Evolutionary conservation across 2,113 vertebrate species (phyloP).

Genomic region (Ondatra zibethicus): DNA sequence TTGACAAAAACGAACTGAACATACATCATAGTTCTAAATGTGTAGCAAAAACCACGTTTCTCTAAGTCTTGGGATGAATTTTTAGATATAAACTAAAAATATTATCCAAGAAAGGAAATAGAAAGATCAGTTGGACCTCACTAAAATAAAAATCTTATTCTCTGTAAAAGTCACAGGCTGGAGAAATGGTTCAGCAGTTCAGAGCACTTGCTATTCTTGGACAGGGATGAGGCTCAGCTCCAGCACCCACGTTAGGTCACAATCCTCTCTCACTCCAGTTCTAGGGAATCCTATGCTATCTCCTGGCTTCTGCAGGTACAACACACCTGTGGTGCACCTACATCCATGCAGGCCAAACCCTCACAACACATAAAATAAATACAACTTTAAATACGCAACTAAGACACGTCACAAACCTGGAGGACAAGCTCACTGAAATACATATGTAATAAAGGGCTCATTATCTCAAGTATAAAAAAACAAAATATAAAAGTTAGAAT

Average conservation of each 20-base stretch:
- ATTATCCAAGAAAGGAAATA: neutral
- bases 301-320: neutral
- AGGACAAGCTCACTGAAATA: neutral
- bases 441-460: neutral
- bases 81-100: neutral
- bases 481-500: conserved; percentile 25
- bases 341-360: neutral
- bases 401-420: neutral
- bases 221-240: neutral
- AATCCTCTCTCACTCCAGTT: neutral
- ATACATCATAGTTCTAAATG: neutral
- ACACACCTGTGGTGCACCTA: neutral
- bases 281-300: neutral
- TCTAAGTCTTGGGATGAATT: neutral
- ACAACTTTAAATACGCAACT: neutral
- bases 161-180: neutral
- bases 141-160: neutral
- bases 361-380: neutral
- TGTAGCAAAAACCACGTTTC: neutral
- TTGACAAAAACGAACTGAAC: neutral
- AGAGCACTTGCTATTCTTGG: neutral
- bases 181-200: neutral
- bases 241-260: neutral
- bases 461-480: neutral
- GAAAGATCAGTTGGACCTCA: neutral